Conservation (phyloP, 1,140 invertebrate species). For the Aphis craccivora region DNA sequence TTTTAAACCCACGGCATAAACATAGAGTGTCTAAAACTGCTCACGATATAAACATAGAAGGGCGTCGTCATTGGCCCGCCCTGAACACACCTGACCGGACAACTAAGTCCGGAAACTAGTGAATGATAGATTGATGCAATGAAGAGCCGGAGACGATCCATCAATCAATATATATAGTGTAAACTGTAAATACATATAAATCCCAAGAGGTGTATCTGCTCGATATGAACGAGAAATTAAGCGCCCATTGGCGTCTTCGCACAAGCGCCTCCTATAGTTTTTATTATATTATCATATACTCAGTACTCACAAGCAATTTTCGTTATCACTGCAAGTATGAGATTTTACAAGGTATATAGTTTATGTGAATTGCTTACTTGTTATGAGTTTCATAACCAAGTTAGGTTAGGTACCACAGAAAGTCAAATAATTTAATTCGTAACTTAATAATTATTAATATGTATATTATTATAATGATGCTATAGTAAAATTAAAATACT, state of each 20-base stretch:
- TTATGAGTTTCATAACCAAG: too few relatives aligned
- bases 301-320: background rate
- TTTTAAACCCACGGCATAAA: background rate
- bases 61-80: conserved; percentile 27
- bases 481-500: background rate
- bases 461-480: background rate
- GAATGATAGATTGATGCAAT: conserved; percentile 50
- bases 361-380: background rate
- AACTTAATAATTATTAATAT: background rate
- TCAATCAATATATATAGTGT: conserved; percentile 40
- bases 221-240: background rate
- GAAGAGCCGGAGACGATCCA: conserved; percentile 39
- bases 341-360: background rate
- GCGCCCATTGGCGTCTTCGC: background rate
- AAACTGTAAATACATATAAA: background rate
- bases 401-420: too few relatives aligned
- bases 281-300: background rate
- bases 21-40: background rate
- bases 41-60: background rate
- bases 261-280: background rate
- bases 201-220: background rate
- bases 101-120: conserved; percentile 26
- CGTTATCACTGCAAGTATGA: background rate
- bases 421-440: background rate
- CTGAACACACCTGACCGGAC: background rate